Conservation (phyloP, 2,113 vertebrate genomes). For the Silurus glanis region DNA sequence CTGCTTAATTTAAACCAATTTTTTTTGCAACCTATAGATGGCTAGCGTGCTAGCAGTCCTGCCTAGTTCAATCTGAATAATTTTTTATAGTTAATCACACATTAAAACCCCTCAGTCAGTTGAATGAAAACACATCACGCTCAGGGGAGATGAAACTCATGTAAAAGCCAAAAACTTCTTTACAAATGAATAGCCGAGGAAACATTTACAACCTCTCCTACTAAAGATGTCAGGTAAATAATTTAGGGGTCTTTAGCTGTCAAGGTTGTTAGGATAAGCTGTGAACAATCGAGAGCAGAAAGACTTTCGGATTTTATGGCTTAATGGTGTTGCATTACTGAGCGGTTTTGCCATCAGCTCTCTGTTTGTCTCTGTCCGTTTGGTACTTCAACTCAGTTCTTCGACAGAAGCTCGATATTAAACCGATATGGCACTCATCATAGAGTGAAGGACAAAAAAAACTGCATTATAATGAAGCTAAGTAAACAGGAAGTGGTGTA, state of each 20-base stretch:
- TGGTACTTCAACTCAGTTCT: constrained; percentile 25
- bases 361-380: constrained; percentile 40
- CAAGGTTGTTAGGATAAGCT: constrained; percentile 26
- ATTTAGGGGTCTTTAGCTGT: constrained; percentile 35
- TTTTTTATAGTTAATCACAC: no score
- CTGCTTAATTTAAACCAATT: no score
- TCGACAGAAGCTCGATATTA: constrained; percentile 18
- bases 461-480: not conserved
- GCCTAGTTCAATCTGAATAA: no score
- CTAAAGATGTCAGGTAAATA: constrained; percentile 53
- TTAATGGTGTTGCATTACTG: constrained; percentile 33
- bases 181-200: constrained; percentile 59
- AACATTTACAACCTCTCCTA: constrained; percentile 53
- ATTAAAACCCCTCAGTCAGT: not conserved
- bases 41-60: no score
- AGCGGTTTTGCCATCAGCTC: constrained; percentile 2
- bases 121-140: constrained; percentile 45
- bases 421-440: constrained; percentile 38
- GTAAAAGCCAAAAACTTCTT: constrained; percentile 47
- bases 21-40: no score
- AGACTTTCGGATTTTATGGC: constrained; percentile 31
- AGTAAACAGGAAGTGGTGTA: not conserved
- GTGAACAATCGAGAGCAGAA: constrained; percentile 26
- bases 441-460: not conserved
- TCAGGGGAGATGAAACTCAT: constrained; percentile 54